Evolutionary conservation across 2,888 invertebrate species (phyloP).

Genomic region (Xestia xanthographa): DNA sequence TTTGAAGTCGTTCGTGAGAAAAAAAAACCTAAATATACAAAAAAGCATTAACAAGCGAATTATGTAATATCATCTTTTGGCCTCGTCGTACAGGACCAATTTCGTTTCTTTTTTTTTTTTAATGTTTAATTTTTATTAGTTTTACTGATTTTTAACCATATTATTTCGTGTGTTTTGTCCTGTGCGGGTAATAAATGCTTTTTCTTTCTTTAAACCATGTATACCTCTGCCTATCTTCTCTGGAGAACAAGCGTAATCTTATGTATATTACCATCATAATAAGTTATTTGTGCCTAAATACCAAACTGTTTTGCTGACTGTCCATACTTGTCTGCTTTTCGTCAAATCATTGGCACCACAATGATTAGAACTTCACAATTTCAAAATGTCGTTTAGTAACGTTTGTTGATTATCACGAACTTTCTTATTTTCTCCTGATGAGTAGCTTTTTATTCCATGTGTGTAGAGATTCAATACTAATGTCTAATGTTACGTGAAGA

Average conservation of each 20-base stretch:
- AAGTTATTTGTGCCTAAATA: background rate
- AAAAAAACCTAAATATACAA: no score
- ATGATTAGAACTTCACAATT: slow-evolving; percentile 40
- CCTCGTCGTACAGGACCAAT: no score
- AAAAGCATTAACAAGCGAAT: background rate
- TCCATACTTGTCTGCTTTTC: slow-evolving; percentile 15
- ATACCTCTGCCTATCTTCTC: background rate
- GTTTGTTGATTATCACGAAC: slow-evolving; percentile 37
- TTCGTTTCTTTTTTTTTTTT: no score
- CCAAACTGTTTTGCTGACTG: background rate
- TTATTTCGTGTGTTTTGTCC: no score
- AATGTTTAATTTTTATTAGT: no score
- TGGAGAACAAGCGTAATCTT: background rate
- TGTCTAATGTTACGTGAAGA: slow-evolving; percentile 15
- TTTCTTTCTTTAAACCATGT: no score
- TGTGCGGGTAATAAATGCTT: no score
- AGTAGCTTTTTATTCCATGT: slow-evolving; percentile 8
- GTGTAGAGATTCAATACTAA: slow-evolving; percentile 13
- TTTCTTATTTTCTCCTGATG: slow-evolving; percentile 61
- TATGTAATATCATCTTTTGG: no score
- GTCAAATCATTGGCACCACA: slow-evolving; percentile 37
- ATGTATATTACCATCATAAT: background rate
- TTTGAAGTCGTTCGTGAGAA: background rate
- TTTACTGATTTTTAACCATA: no score
- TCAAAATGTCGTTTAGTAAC: slow-evolving; percentile 37